phyloP scores from a whole-genome alignment of 1,140 invertebrate genomes.

The Thaumatotibia leucotreta region DNA sequence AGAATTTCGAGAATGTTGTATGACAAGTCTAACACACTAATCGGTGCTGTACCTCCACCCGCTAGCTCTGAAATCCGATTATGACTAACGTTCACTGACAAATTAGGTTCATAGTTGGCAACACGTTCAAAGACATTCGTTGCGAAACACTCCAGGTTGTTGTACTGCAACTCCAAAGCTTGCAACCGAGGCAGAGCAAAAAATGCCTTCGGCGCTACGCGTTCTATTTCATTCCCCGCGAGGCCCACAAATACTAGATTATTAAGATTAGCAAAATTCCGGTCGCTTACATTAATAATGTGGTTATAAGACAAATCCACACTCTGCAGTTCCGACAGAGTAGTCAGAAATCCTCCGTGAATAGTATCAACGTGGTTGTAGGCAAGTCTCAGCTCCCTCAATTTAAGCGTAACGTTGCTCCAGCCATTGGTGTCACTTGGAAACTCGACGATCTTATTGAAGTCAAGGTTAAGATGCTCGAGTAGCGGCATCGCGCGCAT shows the following conservation, averaged over 20 bases:
- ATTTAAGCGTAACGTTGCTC: slow-evolving; percentile 80
- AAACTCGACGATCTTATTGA: slow-evolving; percentile 82
- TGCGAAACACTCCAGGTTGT: slow-evolving; percentile 80
- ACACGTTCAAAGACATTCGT: slow-evolving; percentile 81
- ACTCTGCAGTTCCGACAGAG: slow-evolving; percentile 79
- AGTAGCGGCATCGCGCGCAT: slow-evolving; percentile 79
- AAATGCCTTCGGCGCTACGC: slow-evolving; percentile 79
- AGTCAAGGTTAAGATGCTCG: slow-evolving; percentile 90
- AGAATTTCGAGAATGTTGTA: slow-evolving; percentile 80
- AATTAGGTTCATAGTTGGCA: slow-evolving; percentile 74
- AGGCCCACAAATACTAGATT: slow-evolving; percentile 81
- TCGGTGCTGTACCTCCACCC: slow-evolving; percentile 75
- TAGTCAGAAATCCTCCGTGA: slow-evolving; percentile 78
- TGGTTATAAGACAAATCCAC: slow-evolving; percentile 83
- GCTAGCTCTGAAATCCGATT: slow-evolving; percentile 80
- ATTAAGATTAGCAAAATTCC: slow-evolving; percentile 79
- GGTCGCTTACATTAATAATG: slow-evolving; percentile 67
- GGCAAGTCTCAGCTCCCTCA: slow-evolving; percentile 85
- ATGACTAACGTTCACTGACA: slow-evolving; percentile 81
- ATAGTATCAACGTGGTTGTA: slow-evolving; percentile 82
- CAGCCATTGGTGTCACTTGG: slow-evolving; percentile 80
- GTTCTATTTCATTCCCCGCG: slow-evolving; percentile 78
- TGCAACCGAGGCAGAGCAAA: slow-evolving; percentile 79
- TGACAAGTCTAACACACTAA: slow-evolving; percentile 82
- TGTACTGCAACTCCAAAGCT: slow-evolving; percentile 84